Evolutionary conservation across 2,797 vertebrate species (phyloP), one percentile per base, ranked within the genome.

Genomic region (Tragopan temminckii): DNA sequence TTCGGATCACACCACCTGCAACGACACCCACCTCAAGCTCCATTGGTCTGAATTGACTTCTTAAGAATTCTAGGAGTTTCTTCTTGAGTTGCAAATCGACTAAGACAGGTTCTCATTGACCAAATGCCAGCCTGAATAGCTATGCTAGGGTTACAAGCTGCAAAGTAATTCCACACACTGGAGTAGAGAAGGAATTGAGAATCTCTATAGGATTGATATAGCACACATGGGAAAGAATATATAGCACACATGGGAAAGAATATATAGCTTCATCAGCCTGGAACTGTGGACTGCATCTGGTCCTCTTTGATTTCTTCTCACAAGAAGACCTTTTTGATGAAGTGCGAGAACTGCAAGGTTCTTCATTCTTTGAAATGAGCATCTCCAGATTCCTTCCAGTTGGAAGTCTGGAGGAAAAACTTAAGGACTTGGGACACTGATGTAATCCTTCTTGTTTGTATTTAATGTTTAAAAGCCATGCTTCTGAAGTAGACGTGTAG

Each of bases 391-490:
- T 42, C 61, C 27, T 63, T 52, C 48, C 67, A 23, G 29, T 70
- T 52, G 35, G 21, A 70, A 53, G 35, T 70, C 40, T 55, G 45
- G 29, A 42, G 59, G 45, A 69, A 68, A 48, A 67, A 75, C 46
- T 66, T 45, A 70, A 77, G 78, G 62, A 76, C 25, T 13, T 14
- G 27, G 36, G 50, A 42, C 24, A 42, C 46, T 55, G n/a, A 55
- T 11, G 5, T 43, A 87, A 90, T 67, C 52, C 33, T 84, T 19
- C 78, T 89, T 72, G 38, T 85, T 52, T 85, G 14, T 83, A 14
- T 79, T 92, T 84, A 64, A 42, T 74, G 68, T 85, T 86, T 93
- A 92, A 89, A 87, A 66, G 35, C 14, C 42, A 8, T 80, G 15
- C n/a, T 92, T 91, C 76, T 67, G 1, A 91, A 53, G 17, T 53